These are phyloP conservation scores for Girardinus metallicus DNA, from an alignment of 2,797 vertebrate genomes.

Conservation along the genomic window DNA sequence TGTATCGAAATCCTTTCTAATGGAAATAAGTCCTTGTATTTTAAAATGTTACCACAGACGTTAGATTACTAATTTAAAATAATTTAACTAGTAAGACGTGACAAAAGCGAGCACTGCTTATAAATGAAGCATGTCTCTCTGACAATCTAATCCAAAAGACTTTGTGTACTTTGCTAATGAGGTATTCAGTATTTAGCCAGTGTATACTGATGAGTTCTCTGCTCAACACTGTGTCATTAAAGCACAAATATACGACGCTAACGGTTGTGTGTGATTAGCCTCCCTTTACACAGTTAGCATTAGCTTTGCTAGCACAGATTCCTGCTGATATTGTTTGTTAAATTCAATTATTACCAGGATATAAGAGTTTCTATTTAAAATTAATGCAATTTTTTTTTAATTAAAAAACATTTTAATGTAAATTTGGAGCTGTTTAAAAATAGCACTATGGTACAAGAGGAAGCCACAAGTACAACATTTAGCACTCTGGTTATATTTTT, in stretches of 20 bases:
- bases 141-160: not conserved
- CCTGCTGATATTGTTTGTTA: constrained; percentile 8
- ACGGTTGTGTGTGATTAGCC: constrained; percentile 37
- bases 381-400: no score
- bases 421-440: not conserved
- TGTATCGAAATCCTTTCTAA: not conserved
- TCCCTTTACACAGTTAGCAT: constrained; percentile 36
- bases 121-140: not conserved
- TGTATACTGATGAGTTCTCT: constrained; percentile 22
- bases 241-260: constrained; percentile 18
- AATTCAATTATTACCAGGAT: constrained; percentile 1
- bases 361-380: constrained; percentile 1
- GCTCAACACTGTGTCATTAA: constrained; percentile 37
- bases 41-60: not conserved
- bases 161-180: constrained; percentile 7
- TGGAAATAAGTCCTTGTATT: not conserved
- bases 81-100: not conserved
- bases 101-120: not conserved
- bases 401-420: not conserved
- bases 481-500: not conserved
- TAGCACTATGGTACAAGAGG: not conserved
- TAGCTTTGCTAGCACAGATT: constrained; percentile 49
- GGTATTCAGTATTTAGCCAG: constrained; percentile 29
- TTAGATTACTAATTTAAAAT: not conserved
- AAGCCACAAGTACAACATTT: not conserved